phyloP scores from a whole-genome alignment of 2,797 vertebrate genomes.

The Poecilia picta region DNA sequence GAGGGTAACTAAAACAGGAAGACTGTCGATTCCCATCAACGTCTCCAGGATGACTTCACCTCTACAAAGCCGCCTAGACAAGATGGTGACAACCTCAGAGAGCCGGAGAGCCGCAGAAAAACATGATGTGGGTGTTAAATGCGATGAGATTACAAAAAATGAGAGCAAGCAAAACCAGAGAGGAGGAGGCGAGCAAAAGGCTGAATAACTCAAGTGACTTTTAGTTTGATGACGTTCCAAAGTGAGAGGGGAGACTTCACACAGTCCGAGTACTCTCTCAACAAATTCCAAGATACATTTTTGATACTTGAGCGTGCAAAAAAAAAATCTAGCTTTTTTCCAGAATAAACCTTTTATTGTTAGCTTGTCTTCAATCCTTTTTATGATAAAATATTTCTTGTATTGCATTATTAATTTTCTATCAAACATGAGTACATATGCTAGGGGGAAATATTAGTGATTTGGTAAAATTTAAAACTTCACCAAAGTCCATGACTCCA shows the following conservation, averaged over 20 bases:
- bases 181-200: constrained; percentile 17
- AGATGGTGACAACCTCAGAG: constrained; percentile 64
- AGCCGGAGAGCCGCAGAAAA: constrained; percentile 41
- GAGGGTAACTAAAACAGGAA: constrained; percentile 75
- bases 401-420: background rate
- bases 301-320: background rate
- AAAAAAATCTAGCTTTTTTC: background rate
- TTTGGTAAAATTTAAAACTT: too few relatives aligned
- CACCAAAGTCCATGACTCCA: too few relatives aligned
- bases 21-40: constrained; percentile 67
- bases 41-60: constrained; percentile 67
- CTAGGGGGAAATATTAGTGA: too few relatives aligned
- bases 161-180: constrained; percentile 40
- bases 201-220: constrained; percentile 28
- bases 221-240: constrained; percentile 19
- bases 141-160: constrained; percentile 50
- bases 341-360: background rate
- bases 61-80: constrained; percentile 61
- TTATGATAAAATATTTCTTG: background rate
- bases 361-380: background rate
- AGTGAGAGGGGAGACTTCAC: background rate
- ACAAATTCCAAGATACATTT: background rate
- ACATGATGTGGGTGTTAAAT: constrained; percentile 43
- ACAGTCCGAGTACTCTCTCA: background rate
- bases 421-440: background rate